Evolutionary conservation across 2,113 vertebrate species (phyloP), one percentile per base, ranked within the genome.

Genomic region (Mirounga angustirostris): DNA sequence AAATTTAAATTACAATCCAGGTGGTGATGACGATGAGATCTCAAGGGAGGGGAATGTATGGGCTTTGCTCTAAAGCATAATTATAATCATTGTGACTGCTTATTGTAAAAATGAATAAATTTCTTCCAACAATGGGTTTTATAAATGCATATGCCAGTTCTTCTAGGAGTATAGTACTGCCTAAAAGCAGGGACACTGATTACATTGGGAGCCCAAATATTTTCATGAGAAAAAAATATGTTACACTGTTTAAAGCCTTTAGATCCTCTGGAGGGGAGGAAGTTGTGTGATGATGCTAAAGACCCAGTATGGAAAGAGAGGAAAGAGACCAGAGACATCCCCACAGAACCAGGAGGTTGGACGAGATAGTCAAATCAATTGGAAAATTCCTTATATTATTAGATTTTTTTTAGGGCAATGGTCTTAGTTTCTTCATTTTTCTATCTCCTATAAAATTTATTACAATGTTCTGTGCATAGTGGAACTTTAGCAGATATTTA

Each of bases 41-140:
- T 71, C 52, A 28, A 46, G 22, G 36, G 26, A 93, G 54, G 63
- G 0, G 19, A 86, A 79, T 73, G 1, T 18, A 11, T 18, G 4
- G 22, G 19, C 36, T 91, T 80, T 89, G 12, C 54, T 95, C 74
- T 65, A 71, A 84, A 88, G 69, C 2, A 26, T 58, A 58, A 36
- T 82, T 88, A 12, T 58, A 81, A 54, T 81, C 22, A 65, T 28
- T 50, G 18, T 46, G 43, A 43, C 71, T 24, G 26, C 58, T 89
- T 81, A 33, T 21, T 95, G 8, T 46, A 84, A 91, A 95, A 93
- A 33, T 40, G 92, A 91, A 97, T 65, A 76, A 19, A 52, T 88
- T 83, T 94, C 63, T 91, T 67, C 65, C 10, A 76, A 82, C 50
- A 95, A n/a, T 63, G 40, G 30, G 14, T 13, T 59, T 91, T 93